phyloP scores from a whole-genome alignment of 2,113 vertebrate species.

The Carollia perspicillata region DNA sequence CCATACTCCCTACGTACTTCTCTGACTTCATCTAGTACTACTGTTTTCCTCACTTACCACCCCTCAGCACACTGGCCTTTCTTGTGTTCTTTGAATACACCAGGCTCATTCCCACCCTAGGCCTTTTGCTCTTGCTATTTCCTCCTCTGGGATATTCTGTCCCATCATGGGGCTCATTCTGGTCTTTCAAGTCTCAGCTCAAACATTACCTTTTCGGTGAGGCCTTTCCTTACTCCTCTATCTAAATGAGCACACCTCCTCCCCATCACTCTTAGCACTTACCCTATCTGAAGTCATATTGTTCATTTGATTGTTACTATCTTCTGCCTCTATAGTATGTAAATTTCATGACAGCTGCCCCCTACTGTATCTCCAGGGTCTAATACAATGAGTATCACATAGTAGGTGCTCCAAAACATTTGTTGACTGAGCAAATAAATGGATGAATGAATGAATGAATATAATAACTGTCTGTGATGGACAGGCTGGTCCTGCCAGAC shows the following conservation, averaged over 20 bases:
- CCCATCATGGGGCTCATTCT: background rate
- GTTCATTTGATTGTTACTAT: background rate
- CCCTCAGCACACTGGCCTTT: background rate
- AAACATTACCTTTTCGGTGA: background rate
- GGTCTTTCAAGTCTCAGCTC: background rate
- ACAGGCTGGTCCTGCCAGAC: background rate
- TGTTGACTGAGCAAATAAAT: constrained; percentile 7
- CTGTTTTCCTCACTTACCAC: background rate
- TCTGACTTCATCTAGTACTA: background rate
- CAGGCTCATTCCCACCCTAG: background rate
- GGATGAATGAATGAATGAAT: background rate
- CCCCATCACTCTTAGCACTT: background rate
- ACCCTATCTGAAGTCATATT: background rate
- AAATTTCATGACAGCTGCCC: background rate
- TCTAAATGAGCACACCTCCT: background rate
- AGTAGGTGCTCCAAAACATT: constrained; percentile 1
- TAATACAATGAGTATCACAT: background rate
- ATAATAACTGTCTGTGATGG: background rate
- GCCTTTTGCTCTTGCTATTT: background rate
- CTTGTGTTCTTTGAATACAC: background rate
- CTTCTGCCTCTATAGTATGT: background rate
- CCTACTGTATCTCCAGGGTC: background rate
- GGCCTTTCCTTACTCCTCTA: background rate
- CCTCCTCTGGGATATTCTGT: background rate
- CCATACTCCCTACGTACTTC: background rate